Base-by-base conservation (phyloP, 2,113 vertebrate genomes). In the Pyxicephalus adspersus region DNA sequence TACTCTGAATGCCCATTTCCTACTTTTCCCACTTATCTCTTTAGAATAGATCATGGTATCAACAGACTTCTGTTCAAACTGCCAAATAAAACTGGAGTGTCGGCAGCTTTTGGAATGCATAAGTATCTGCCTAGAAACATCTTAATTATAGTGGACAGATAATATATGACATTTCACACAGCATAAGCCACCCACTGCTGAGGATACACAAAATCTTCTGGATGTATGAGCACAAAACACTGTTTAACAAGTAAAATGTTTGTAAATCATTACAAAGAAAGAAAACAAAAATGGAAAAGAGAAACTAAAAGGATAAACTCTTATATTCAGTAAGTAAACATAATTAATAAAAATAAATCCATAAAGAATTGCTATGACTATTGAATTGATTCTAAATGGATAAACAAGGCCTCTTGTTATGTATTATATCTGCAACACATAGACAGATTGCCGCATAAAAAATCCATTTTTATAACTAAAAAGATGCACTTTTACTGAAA, bases 131-230 rank as follows among this genome's bases (percentile, higher is more conserved):
- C 57, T 57, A 63, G 25, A 63, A 80, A 72, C 55, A 80, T 80
- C 65, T 63, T 68, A 71, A 68, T 80, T 80, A 68, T 25, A 63
- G 66, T 60, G 55, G 23, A 28, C 29, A 50, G 23, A 50, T 80
- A 60, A 71, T 80, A 34, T 50, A 71, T 25, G 38, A 15, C 38
- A 29, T 71, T 61, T 52, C 7, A 72, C n/a, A 38, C 28, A 66
- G 31, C 50, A 52, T 16, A 19, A 68, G 22, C 70, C 80, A 75
- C 80, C 80, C 80, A 75, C 71, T 45, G 23, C n/a, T 71, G 22
- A 31, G 23, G 29, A 76, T 26, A 25, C 17, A 64, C 25, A 19
- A n/a, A n/a, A n/a, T n/a, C n/a, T n/a, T n/a, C n/a, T n/a, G 0
- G 31, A 34, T 55, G 23, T 28, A 50, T 76, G 73, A 60, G 22